These are phyloP conservation scores for Rhingia campestris DNA, from an alignment of 2,888 invertebrate genomes.

Conservation along the genomic window DNA sequence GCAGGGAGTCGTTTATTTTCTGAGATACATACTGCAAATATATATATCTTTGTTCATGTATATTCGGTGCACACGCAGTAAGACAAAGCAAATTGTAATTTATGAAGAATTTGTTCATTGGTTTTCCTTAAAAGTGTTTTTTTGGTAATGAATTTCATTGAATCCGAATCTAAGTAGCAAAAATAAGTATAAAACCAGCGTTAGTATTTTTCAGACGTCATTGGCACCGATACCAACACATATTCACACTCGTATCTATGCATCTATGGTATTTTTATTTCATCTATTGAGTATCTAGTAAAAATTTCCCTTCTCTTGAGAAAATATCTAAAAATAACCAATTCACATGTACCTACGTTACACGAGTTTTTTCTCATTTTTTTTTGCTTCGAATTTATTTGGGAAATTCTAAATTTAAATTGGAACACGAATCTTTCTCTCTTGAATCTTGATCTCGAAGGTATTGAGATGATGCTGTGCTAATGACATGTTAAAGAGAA, in stretches of 20 bases:
- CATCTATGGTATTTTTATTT: neutral
- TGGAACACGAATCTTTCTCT: conserved; percentile 21
- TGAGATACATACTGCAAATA: too few species aligned
- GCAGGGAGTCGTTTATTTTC: too few species aligned
- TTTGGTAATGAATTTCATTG: conserved; percentile 4
- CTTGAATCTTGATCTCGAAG: conserved; percentile 26
- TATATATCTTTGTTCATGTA: too few species aligned
- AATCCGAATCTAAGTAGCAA: conserved; percentile 1
- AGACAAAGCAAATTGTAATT: neutral
- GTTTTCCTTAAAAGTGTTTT: neutral
- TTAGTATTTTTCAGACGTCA: conserved; percentile 19
- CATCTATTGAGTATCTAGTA: neutral
- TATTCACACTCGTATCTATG: neutral
- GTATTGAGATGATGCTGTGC: conserved; percentile 20
- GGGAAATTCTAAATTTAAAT: conserved; percentile 51
- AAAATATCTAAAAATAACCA: conserved; percentile 35
- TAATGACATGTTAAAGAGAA: conserved; percentile 36
- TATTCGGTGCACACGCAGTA: neutral
- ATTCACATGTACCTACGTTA: conserved; percentile 16
- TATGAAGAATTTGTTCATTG: neutral
- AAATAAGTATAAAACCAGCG: neutral
- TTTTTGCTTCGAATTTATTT: conserved; percentile 15
- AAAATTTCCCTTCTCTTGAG: conserved; percentile 34
- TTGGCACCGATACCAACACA: neutral
- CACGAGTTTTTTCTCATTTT: conserved; percentile 12